Base-by-base conservation (phyloP, 2,888 invertebrate species). In the Acleris laterana region DNA sequence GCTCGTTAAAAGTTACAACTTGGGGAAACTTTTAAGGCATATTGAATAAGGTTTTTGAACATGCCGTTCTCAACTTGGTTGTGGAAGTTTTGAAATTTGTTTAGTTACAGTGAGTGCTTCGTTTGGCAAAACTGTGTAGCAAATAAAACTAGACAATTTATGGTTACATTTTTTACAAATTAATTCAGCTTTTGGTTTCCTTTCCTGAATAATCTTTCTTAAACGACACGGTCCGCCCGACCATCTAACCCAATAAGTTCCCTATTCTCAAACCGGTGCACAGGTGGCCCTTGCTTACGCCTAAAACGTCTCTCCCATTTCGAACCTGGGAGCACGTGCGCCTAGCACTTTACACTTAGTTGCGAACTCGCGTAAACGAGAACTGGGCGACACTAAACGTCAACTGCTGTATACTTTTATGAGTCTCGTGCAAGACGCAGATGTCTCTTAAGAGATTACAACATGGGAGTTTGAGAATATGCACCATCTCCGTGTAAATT, bases 251-350 rank as follows among this genome's bases (percentile, higher is more conserved):
- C 74, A 79, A 80, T 83, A 81, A 84, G 76, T 77, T 77, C 73
- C 77, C 78, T 71, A 75, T 74, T 72, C 74, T 70, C 71, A 72
- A 74, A 72, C 69, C 69, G 72, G 70, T 69, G 67, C 71, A 77
- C 92, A 92, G 92, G 90, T 92, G 92, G 71, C 67, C 69, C 65
- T 62, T 72, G 75, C 72, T 71, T 75, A 71, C 75, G 80, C 77
- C 82, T 87, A 86, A 89, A 89, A 84, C 85, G 84, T 80, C 77
- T 70, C 76, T 69, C 73, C 85, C 87, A 89, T 91, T 90, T 83
- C 72, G 78, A 75, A 75, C 69, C 69, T 71, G 71, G 46, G 63
- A 77, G 79, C 91, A 92, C 84, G 87, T 90, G 91, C 80, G 79
- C 76, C 81, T 49, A 20, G 22, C 84, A 81, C 83, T 90, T 88